Evolutionary conservation across 2,888 invertebrate species (phyloP).

Genomic region (Chloromyia formosa): DNA sequence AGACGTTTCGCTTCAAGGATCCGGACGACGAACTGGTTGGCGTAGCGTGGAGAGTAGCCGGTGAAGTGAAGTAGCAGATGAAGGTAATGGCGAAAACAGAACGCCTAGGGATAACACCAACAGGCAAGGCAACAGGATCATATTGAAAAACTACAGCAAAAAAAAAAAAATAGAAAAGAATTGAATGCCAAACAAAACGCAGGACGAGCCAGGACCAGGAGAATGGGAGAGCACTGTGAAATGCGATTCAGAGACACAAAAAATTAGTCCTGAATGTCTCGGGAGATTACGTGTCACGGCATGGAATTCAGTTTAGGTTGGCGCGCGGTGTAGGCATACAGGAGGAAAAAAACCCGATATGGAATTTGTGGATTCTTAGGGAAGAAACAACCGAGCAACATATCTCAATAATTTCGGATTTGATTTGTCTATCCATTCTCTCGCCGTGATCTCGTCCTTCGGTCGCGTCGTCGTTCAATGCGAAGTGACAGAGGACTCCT

Average conservation of each 20-base stretch:
- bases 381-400: conserved; percentile 6
- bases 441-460: neutral
- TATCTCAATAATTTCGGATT: conserved; percentile 40
- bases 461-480: no score
- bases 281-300: conserved; percentile 17
- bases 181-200: neutral
- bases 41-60: neutral
- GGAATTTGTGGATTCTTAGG: conserved; percentile 4
- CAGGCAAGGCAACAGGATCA: conserved; percentile 30
- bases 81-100: conserved; percentile 8
- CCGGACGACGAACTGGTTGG: neutral
- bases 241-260: conserved; percentile 21
- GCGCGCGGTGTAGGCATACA: neutral
- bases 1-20: neutral
- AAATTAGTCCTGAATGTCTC: conserved; percentile 31
- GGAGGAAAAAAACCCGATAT: neutral
- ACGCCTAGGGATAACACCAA: conserved; percentile 28
- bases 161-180: neutral
- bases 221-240: neutral
- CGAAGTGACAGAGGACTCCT: neutral
- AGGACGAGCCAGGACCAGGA: neutral
- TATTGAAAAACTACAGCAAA: neutral
- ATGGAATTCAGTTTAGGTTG: neutral
- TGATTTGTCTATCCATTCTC: conserved; percentile 24
- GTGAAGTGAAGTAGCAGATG: neutral